Evolutionary conservation across 2,888 invertebrate genomes (phyloP).

Genomic region (Amblyjoppa fuscipennis): DNA sequence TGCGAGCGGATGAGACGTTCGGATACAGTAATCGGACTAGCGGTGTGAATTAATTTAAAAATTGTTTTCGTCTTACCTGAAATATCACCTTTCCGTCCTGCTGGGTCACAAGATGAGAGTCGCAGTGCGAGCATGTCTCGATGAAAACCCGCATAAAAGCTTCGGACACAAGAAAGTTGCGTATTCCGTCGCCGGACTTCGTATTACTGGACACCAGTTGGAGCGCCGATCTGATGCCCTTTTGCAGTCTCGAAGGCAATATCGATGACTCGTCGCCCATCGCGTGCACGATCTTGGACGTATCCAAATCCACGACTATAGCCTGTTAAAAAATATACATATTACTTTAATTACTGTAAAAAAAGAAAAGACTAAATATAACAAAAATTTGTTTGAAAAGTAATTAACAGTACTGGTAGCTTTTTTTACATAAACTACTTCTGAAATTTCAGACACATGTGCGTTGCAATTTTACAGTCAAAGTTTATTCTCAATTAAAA

Average conservation of each 20-base stretch:
- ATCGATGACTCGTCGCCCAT: slow-evolving; percentile 93
- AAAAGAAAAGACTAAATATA: neutral
- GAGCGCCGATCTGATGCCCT: slow-evolving; percentile 89
- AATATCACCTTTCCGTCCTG: slow-evolving; percentile 84
- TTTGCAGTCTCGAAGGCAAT: slow-evolving; percentile 89
- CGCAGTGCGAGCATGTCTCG: slow-evolving; percentile 83
- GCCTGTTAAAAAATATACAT: slow-evolving; percentile 86
- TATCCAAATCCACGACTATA: slow-evolving; percentile 91
- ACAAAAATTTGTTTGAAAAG: too few species aligned
- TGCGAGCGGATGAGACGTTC: slow-evolving; percentile 7
- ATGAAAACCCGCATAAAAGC: slow-evolving; percentile 93
- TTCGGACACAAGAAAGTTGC: slow-evolving; percentile 92
- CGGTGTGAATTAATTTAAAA: neutral
- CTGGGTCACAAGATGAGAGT: slow-evolving; percentile 74
- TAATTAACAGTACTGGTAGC: too few species aligned
- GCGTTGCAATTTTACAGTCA: too few species aligned
- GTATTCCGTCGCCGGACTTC: slow-evolving; percentile 86
- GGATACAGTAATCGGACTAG: neutral
- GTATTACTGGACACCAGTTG: slow-evolving; percentile 84
- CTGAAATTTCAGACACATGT: too few species aligned
- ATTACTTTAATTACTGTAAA: neutral
- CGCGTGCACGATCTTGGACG: slow-evolving; percentile 88
- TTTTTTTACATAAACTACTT: too few species aligned
- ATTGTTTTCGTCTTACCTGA: slow-evolving; percentile 79
- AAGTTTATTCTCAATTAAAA: too few species aligned